A percentile compares a stretch with the other conserved stretches of the same genome.
Conservation (phyloP, 2,797 vertebrate species). For the Leptodactylus fallax region DNA sequence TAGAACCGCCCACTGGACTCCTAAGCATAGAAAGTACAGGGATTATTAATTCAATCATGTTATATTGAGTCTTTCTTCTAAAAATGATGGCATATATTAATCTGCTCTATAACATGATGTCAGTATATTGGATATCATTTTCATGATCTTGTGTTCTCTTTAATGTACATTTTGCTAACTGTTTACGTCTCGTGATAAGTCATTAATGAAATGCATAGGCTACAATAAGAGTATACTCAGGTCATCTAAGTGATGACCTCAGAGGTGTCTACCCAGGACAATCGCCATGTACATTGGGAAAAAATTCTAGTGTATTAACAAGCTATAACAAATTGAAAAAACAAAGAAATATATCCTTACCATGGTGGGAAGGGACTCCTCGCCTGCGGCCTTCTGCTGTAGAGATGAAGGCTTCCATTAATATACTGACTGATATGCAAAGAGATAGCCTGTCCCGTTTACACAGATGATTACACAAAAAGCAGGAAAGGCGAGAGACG, state of each 20-base stretch:
- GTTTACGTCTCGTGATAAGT: background rate
- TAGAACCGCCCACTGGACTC: too few relatives aligned
- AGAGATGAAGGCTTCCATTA: background rate
- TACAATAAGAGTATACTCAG: background rate
- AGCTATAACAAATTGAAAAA: too few relatives aligned
- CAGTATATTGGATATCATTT: too few relatives aligned
- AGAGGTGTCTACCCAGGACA: too few relatives aligned
- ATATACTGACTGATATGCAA: slow-evolving; percentile 14
- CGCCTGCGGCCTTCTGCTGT: slow-evolving; percentile 6
- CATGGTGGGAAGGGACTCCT: slow-evolving; percentile 50
- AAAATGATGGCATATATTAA: background rate
- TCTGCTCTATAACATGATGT: background rate
- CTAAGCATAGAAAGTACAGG: too few relatives aligned
- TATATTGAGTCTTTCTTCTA: too few relatives aligned
- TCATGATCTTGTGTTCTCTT: too few relatives aligned
- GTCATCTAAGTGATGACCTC: too few relatives aligned
- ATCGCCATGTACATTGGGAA: too few relatives aligned
- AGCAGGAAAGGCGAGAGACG: background rate
- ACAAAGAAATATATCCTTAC: slow-evolving; percentile 12
- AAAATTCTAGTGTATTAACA: too few relatives aligned
- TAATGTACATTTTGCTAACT: background rate
- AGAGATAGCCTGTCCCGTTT: background rate
- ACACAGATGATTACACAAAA: background rate
- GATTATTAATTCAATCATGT: too few relatives aligned
- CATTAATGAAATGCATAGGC: background rate